Evolutionary conservation across 2,888 invertebrate species (phyloP).

Genomic region (Plutella xylostella): DNA sequence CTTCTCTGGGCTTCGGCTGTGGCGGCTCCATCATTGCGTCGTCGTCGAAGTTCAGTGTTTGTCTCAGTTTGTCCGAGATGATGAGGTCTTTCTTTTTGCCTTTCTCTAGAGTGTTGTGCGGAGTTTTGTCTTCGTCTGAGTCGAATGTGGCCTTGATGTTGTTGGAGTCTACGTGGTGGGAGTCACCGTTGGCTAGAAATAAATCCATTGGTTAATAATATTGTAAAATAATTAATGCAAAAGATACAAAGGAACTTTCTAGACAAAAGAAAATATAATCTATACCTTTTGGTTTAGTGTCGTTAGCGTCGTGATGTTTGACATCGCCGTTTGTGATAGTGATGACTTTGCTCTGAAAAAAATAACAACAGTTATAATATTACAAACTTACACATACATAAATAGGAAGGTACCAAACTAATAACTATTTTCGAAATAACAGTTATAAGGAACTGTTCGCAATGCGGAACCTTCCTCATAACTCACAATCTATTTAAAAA

Average conservation of each 20-base stretch:
- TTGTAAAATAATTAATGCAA: background rate
- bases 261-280: background rate
- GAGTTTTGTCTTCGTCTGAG: conserved; percentile 67
- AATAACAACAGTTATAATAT: conserved; percentile 6
- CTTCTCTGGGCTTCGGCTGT: conserved; percentile 17
- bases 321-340: conserved; percentile 55
- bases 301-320: conserved; percentile 30
- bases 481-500: too few species aligned
- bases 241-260: too few species aligned
- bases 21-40: conserved; percentile 26
- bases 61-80: conserved; percentile 53
- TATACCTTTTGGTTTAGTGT: conserved; percentile 48
- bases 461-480: too few species aligned
- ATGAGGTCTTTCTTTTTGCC: conserved; percentile 57
- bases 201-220: background rate
- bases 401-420: too few species aligned
- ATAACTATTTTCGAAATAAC: too few species aligned
- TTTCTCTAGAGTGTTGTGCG: conserved; percentile 65
- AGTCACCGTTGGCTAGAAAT: conserved; percentile 54
- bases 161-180: conserved; percentile 60
- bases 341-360: conserved; percentile 40
- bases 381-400: too few species aligned
- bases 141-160: conserved; percentile 67
- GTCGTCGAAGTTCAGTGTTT: conserved; percentile 55
- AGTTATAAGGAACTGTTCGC: too few species aligned